phyloP scores from a whole-genome alignment of 2,888 invertebrate genomes.

The Pachycephus smyrnensis region DNA sequence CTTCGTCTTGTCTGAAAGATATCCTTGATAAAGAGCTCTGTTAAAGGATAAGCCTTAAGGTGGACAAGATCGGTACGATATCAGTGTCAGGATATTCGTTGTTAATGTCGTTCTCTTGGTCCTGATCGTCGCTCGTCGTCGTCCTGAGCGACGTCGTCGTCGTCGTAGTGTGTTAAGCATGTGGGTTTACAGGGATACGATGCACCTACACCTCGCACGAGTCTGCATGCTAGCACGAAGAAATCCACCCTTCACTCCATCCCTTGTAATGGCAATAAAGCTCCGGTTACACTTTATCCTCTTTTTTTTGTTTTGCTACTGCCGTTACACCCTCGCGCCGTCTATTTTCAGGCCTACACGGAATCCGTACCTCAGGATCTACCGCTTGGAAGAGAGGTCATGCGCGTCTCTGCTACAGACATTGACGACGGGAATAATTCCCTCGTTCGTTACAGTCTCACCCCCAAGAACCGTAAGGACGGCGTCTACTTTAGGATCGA shows the following conservation, averaged over 20 bases:
- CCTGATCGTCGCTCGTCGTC: background rate
- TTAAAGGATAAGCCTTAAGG: background rate
- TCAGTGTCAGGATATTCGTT: background rate
- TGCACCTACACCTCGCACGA: background rate
- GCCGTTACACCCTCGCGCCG: background rate
- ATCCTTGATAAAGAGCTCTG: background rate
- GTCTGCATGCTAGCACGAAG: background rate
- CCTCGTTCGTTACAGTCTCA: constrained; percentile 77
- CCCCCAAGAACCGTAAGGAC: constrained; percentile 66
- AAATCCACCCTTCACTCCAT: background rate
- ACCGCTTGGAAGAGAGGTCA: constrained; percentile 78
- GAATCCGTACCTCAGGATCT: constrained; percentile 88
- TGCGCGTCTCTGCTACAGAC: constrained; percentile 92
- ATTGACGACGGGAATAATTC: constrained; percentile 94
- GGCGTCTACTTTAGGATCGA: constrained; percentile 85
- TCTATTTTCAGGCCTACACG: constrained; percentile 69
- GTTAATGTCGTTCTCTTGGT: background rate
- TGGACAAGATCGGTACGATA: background rate
- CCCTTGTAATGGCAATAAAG: background rate
- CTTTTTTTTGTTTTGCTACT: background rate
- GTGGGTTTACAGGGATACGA: background rate
- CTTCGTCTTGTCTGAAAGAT: background rate
- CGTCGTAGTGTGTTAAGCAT: background rate
- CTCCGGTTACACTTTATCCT: background rate
- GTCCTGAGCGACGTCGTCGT: background rate